Evolutionary conservation across 1,140 invertebrate genomes (phyloP).

Genomic region (Diploscapter pachys): DNA sequence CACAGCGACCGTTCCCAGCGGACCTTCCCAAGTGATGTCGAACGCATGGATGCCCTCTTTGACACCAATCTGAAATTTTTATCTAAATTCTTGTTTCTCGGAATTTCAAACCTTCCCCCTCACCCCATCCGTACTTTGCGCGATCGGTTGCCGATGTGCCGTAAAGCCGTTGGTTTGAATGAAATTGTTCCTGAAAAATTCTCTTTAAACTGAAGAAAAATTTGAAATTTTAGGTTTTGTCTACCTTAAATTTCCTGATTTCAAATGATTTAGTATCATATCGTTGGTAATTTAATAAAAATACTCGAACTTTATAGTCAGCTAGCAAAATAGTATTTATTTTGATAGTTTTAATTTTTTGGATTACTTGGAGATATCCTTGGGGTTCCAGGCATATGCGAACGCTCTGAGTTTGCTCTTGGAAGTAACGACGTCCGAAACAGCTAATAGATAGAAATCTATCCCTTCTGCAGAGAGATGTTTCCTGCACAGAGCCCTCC

Average conservation of each 20-base stretch:
- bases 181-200: slow-evolving; percentile 88
- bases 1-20: slow-evolving; percentile 88
- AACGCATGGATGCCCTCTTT: slow-evolving; percentile 87
- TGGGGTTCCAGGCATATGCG: slow-evolving; percentile 92
- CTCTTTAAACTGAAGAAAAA: too few relatives aligned
- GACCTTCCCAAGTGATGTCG: slow-evolving; percentile 98
- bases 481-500: slow-evolving; percentile 82
- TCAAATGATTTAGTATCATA: neutral
- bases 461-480: slow-evolving; percentile 84
- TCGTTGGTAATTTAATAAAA: neutral
- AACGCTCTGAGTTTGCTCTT: slow-evolving; percentile 90
- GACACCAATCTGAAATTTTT: slow-evolving; percentile 68
- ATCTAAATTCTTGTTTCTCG: neutral
- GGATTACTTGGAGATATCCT: slow-evolving; percentile 66
- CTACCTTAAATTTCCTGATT: neutral
- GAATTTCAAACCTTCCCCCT: slow-evolving; percentile 35
- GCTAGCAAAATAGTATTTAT: slow-evolving; percentile 1
- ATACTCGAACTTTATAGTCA: neutral
- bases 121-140: slow-evolving; percentile 94
- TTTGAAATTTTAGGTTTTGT: neutral
- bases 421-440: slow-evolving; percentile 81
- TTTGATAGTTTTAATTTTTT: slow-evolving; percentile 16
- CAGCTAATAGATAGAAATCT: slow-evolving; percentile 75
- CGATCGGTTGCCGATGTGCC: slow-evolving; percentile 92
- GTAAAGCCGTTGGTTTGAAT: slow-evolving; percentile 96